These are phyloP conservation scores for Heliconius aoede DNA, from an alignment of 2,888 invertebrate species.

Conservation along the genomic window DNA sequence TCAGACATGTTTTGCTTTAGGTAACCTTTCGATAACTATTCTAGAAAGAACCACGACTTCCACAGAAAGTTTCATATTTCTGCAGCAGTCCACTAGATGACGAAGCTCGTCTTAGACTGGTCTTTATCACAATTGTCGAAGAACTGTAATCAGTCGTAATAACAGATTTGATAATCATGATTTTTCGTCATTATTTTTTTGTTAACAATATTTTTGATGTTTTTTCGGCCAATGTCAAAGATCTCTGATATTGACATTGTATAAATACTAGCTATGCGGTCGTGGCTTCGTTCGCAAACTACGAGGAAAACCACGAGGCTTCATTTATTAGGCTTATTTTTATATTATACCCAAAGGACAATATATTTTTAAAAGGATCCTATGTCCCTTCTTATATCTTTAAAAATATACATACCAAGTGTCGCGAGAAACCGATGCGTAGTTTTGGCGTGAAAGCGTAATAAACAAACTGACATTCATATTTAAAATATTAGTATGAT, in stretches of 20 bases:
- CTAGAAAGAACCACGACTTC: conserved; percentile 52
- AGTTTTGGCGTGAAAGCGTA: too few species aligned
- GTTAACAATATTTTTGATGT: conserved; percentile 67
- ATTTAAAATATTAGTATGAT: too few species aligned
- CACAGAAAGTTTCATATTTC: conserved; percentile 49
- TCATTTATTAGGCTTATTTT: too few species aligned
- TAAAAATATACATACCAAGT: too few species aligned
- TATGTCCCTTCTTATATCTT: too few species aligned
- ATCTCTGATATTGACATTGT: conserved; percentile 77
- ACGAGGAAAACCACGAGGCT: too few species aligned
- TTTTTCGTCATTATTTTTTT: conserved; percentile 72
- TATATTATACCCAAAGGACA: too few species aligned
- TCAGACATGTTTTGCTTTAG: conserved; percentile 68
- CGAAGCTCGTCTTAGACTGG: conserved; percentile 59
- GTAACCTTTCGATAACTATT: conserved; percentile 66
- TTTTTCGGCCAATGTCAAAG: conserved; percentile 76
- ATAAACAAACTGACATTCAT: too few species aligned
- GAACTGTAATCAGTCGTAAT: conserved; percentile 78
- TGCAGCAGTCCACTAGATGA: conserved; percentile 29
- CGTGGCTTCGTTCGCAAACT: too few species aligned
- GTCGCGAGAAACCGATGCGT: too few species aligned
- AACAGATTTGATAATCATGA: conserved; percentile 70
- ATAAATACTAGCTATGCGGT: conserved; percentile 52
- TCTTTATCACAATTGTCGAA: conserved; percentile 67
- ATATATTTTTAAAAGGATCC: too few species aligned